Base-by-base conservation (phyloP, 2,113 vertebrate species). In the Paralichthys olivaceus region DNA sequence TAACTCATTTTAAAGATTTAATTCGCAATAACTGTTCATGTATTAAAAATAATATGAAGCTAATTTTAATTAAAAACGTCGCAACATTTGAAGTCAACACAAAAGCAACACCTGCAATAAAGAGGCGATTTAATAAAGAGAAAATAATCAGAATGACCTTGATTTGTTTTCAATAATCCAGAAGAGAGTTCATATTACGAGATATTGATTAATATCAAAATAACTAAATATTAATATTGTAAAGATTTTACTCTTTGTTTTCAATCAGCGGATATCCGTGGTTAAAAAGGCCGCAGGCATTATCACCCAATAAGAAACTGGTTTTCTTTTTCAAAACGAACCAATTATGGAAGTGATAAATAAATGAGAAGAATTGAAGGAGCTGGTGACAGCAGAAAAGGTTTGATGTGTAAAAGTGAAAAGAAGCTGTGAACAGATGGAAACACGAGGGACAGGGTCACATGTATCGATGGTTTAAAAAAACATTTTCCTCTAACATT, bases 161-260 rank as follows among this genome's bases (percentile, higher is more conserved):
- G 15, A 28, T 61, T 37, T 37, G 67, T 57, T 79, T 79, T 26
- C 55, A 61, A 5, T 34, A 32, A 40, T 58, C 45, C 13, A 40
- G 5, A 75, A 9, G 0, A 15, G 4, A 43, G 1, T 47, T 60
- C 59, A 28, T 17, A n/a, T n/a, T 60, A 13, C 5, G 19, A 3
- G 23, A 11, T 22, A 61, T 12, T 11, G 7, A 47, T 28, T 62
- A 0, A 25, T 66, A 61, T 43, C 19, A 55, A 25, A 53, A 29
- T 40, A 8, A 11, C 5, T 49, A 9, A n/a, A 53, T 53, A 70
- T 70, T 23, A 45, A n/a, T n/a, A 23, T 13, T 4, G 9, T n/a
- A 1, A 0, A 29, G 17, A 58, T 76, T 73, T 81, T 23, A 49
- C 25, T 40, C 25, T 25, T 69, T 3, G 25, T 63, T 63, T 43